A percentile compares a stretch with the other conserved stretches of the same genome.
phyloP scores from a whole-genome alignment of 2,113 vertebrate genomes.

The Euleptes europaea region DNA sequence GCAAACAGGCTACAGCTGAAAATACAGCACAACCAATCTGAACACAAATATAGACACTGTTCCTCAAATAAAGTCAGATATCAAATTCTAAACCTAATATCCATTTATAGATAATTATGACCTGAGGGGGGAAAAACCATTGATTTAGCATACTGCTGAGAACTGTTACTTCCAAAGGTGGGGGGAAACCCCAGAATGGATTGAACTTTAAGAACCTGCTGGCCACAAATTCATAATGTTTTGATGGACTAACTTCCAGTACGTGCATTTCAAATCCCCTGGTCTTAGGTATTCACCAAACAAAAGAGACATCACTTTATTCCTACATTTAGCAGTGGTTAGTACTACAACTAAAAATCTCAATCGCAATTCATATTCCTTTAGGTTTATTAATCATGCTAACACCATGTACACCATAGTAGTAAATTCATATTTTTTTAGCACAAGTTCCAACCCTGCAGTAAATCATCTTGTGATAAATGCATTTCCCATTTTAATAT shows the following conservation, averaged over 20 bases:
- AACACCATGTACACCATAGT: constrained; percentile 20
- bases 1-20: constrained; percentile 38
- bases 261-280: constrained; percentile 20
- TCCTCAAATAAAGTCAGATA: fast-evolving
- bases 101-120: not conserved
- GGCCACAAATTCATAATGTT: constrained; percentile 1
- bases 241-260: not conserved
- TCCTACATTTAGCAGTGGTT: constrained; percentile 32
- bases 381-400: constrained; percentile 1
- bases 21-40: not conserved
- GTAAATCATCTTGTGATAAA: not conserved
- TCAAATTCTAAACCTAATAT: not conserved
- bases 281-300: constrained; percentile 33
- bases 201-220: constrained; percentile 1
- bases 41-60: constrained; percentile 30
- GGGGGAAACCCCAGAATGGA: not conserved
- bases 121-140: not conserved
- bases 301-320: constrained; percentile 1
- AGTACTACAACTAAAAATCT: not conserved
- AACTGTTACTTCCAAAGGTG: constrained; percentile 1
- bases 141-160: constrained; percentile 13
- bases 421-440: constrained; percentile 27
- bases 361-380: not conserved
- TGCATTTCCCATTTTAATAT: not conserved
- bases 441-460: not conserved